Conservation (phyloP, 2,113 vertebrate genomes). For the Xenopus tropicalis region DNA sequence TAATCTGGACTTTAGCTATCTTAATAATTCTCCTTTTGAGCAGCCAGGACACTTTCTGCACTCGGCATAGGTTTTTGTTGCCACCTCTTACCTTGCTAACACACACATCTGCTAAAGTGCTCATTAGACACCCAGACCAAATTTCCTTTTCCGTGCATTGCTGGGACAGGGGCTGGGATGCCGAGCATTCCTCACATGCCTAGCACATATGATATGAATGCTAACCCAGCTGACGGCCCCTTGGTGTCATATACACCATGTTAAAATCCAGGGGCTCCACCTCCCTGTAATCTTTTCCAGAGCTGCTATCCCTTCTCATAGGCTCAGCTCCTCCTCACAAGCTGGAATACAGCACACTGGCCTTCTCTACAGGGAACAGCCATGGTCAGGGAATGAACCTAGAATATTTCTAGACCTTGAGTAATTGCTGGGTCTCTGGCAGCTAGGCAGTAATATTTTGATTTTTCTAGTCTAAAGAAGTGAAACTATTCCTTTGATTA, state of each 20-base stretch:
- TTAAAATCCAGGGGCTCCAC: constrained; percentile 61
- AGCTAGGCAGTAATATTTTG: too few relatives aligned
- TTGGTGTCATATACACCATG: constrained; percentile 70
- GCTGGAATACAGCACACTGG: too few relatives aligned
- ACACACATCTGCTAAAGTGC: constrained; percentile 34
- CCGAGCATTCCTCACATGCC: constrained; percentile 88
- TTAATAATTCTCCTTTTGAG: too few relatives aligned
- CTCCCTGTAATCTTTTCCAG: constrained; percentile 41
- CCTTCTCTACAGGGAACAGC: background rate
- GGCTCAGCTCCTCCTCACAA: too few relatives aligned
- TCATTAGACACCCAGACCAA: constrained; percentile 19
- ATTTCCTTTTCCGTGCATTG: constrained; percentile 25
- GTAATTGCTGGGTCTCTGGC: too few relatives aligned
- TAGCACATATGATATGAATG: constrained; percentile 97
- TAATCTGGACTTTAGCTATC: too few relatives aligned
- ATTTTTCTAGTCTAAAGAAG: too few relatives aligned
- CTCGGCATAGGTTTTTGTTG: too few relatives aligned
- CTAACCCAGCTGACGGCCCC: constrained; percentile 78
- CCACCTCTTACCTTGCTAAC: constrained; percentile 26
- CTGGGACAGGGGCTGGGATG: constrained; percentile 56
- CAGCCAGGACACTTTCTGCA: too few relatives aligned
- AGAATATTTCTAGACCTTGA: too few relatives aligned
- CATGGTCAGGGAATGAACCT: too few relatives aligned
- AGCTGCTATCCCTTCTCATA: constrained; percentile 3
- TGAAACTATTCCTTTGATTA: too few relatives aligned